Conservation (phyloP, 2,113 vertebrate species). For the Sylvietta virens region DNA sequence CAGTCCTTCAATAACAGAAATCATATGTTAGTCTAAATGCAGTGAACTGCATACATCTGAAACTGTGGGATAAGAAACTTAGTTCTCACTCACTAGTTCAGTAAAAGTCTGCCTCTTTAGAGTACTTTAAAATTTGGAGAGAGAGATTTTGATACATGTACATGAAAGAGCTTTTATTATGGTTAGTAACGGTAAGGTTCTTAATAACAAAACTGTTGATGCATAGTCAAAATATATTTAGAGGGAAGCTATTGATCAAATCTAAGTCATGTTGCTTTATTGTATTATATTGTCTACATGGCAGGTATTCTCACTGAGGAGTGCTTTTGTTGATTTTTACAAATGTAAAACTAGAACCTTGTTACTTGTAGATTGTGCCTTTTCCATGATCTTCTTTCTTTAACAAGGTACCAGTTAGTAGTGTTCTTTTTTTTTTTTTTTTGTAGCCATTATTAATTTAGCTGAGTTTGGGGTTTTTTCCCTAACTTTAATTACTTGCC, state of each 20-base stretch:
- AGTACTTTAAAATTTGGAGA: background rate
- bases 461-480: rapidly evolving
- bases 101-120: background rate
- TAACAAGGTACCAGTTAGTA: background rate
- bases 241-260: background rate
- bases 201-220: background rate
- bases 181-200: background rate
- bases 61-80: background rate
- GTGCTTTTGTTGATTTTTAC: background rate
- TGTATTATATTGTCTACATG: background rate
- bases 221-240: background rate
- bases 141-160: background rate
- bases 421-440: background rate
- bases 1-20: background rate
- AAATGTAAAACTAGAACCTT: background rate
- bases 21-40: background rate
- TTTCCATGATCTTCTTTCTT: background rate
- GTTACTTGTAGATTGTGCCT: background rate
- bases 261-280: background rate
- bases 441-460: background rate
- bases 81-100: background rate
- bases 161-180: background rate
- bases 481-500: background rate
- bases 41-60: background rate
- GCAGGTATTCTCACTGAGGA: background rate